phyloP scores from a whole-genome alignment of 1,140 invertebrate species.

The Lasioglossum baleicum region DNA sequence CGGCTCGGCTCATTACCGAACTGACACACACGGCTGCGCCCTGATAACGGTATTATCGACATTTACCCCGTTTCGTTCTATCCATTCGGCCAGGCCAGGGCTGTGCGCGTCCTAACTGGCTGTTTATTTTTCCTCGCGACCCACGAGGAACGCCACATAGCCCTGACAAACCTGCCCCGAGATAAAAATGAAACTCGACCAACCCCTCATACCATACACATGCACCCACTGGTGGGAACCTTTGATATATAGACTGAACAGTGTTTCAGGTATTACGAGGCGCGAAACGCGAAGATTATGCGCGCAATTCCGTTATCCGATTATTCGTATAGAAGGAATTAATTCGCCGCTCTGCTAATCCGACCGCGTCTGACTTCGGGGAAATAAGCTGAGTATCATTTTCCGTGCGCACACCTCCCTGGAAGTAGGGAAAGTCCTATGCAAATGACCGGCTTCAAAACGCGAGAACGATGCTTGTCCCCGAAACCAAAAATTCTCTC shows the following conservation, averaged over 20 bases:
- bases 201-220: no score
- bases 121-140: conserved; percentile 29
- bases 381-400: conserved; percentile 23
- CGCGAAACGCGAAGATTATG: conserved; percentile 39
- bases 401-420: not conserved
- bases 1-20: conserved; percentile 49
- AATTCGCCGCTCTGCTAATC: conserved; percentile 22
- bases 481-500: no score
- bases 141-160: not conserved
- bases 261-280: not conserved
- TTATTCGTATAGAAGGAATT: conserved; percentile 25
- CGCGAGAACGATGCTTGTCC: not conserved
- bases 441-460: not conserved
- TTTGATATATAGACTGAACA: conserved; percentile 2
- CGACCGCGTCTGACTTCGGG: conserved; percentile 1
- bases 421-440: conserved; percentile 4
- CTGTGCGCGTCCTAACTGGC: conserved; percentile 32
- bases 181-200: conserved; percentile 41
- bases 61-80: conserved; percentile 26
- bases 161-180: not conserved
- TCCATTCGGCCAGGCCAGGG: not conserved
- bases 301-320: conserved; percentile 33
- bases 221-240: no score
- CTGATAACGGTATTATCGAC: conserved; percentile 59
- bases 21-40: conserved; percentile 36